Conservation (phyloP, 2,797 vertebrate genomes). For the Tokudaia tokunoshimensis region DNA sequence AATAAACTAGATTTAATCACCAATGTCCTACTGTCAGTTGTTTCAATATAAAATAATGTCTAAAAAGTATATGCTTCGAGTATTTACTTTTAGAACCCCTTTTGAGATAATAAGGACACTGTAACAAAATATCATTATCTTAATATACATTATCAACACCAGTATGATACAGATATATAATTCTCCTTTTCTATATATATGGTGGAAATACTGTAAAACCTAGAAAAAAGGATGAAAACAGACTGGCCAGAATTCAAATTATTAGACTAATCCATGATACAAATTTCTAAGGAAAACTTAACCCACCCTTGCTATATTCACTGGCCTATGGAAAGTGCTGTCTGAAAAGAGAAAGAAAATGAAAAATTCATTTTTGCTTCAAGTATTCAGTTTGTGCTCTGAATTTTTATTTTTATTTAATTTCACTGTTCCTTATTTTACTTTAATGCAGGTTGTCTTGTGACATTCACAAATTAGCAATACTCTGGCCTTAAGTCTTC, state of each 20-base stretch:
- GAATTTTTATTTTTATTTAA: neutral
- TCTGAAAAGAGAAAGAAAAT: constrained; percentile 58
- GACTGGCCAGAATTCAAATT: constrained; percentile 76
- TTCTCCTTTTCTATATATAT: constrained; percentile 67
- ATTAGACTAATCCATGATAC: constrained; percentile 74
- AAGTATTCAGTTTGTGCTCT: constrained; percentile 57
- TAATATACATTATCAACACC: constrained; percentile 78
- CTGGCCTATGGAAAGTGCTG: constrained; percentile 54
- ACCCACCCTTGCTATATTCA: constrained; percentile 63
- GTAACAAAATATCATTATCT: constrained; percentile 79
- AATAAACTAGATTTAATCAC: constrained; percentile 71
- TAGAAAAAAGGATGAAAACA: constrained; percentile 69
- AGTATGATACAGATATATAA: constrained; percentile 72
- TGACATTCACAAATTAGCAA: neutral
- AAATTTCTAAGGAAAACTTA: constrained; percentile 73
- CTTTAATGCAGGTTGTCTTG: neutral
- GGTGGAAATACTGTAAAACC: constrained; percentile 82
- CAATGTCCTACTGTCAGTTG: constrained; percentile 47
- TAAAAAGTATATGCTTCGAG: constrained; percentile 62
- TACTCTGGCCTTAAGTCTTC: neutral
- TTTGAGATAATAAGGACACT: constrained; percentile 68
- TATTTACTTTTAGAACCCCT: constrained; percentile 48
- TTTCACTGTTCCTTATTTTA: neutral
- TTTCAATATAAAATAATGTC: constrained; percentile 71
- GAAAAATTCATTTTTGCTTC: constrained; percentile 53